Conservation (phyloP, 2,797 vertebrate species). For the Lerista edwardsae region DNA sequence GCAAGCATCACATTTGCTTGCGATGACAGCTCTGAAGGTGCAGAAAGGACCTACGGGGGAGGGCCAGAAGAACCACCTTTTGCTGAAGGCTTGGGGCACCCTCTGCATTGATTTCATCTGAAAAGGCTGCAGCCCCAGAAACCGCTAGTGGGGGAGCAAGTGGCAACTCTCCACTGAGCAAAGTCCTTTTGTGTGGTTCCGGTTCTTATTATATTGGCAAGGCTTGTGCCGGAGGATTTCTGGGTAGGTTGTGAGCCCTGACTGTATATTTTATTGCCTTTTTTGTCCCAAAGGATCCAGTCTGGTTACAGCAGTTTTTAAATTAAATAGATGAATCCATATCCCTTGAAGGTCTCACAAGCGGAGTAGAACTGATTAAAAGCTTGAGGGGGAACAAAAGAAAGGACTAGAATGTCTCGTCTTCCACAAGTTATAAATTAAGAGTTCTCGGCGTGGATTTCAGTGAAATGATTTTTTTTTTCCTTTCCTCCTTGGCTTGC, state of each 20-base stretch:
- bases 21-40: too few relatives aligned
- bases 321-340: neutral
- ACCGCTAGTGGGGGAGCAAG: too few relatives aligned
- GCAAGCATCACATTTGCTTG: too few relatives aligned
- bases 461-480: neutral
- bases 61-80: too few relatives aligned
- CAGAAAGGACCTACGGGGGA: too few relatives aligned
- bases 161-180: neutral
- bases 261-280: neutral
- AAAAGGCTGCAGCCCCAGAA: too few relatives aligned
- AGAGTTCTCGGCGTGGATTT: neutral
- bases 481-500: neutral
- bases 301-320: constrained; percentile 7
- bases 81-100: too few relatives aligned
- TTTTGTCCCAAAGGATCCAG: neutral
- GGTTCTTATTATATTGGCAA: neutral
- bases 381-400: neutral
- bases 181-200: neutral
- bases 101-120: too few relatives aligned
- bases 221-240: neutral
- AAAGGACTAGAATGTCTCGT: neutral
- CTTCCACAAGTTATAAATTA: neutral
- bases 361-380: constrained; percentile 16
- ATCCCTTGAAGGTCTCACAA: constrained; percentile 6
- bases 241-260: neutral